Conservation (phyloP, 2,113 vertebrate species). For the Diphyllodes magnificus region DNA sequence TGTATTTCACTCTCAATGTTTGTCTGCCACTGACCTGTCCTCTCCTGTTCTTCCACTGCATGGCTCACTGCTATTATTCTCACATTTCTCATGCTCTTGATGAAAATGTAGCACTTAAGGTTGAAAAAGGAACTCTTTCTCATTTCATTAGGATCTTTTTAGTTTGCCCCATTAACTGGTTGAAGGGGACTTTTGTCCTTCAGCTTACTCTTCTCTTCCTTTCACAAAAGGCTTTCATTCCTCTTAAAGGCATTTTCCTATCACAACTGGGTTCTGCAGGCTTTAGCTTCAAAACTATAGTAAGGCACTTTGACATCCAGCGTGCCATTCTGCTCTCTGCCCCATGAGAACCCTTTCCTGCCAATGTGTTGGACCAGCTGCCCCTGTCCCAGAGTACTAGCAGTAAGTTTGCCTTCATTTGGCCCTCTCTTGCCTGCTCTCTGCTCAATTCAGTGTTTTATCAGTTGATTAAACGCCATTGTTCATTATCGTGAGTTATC, state of each 20-base stretch:
- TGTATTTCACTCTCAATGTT: not conserved
- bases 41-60: not conserved
- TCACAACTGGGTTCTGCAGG: not conserved
- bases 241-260: not conserved
- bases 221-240: not conserved
- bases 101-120: not conserved
- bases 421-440: not conserved
- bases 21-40: not conserved
- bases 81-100: not conserved
- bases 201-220: not conserved
- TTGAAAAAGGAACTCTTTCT: not conserved
- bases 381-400: not conserved
- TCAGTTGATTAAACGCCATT: not conserved
- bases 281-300: not conserved
- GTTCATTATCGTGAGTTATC: not conserved
- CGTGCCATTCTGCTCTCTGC: too few species aligned
- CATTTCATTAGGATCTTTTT: not conserved
- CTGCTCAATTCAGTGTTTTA: not conserved
- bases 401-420: not conserved
- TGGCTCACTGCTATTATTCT: not conserved
- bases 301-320: not conserved
- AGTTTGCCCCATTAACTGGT: not conserved
- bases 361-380: not conserved
- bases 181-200: not conserved
- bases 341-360: not conserved